Percentiles rank a stretch among this genome's conserved stretches.
These are phyloP conservation scores for Parnassius glacialis DNA, from an alignment of 2,888 invertebrate genomes.

Conservation along the genomic window DNA sequence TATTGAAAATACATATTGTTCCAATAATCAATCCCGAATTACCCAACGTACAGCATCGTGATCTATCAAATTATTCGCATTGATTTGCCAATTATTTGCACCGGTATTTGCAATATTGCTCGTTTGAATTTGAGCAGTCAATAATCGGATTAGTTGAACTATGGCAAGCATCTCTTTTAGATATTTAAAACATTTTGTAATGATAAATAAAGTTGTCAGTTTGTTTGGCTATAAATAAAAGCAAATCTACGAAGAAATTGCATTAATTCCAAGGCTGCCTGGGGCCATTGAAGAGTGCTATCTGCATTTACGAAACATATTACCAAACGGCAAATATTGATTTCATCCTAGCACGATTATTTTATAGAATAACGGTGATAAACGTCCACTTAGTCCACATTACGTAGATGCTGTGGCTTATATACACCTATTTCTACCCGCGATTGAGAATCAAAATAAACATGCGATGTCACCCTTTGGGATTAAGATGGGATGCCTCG, in stretches of 20 bases:
- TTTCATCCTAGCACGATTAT: background rate
- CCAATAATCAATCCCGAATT: background rate
- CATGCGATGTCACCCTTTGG: too few relatives aligned
- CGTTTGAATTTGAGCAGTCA: background rate
- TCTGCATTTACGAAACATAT: slow-evolving; percentile 1
- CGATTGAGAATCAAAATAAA: too few relatives aligned
- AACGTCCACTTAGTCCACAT: too few relatives aligned
- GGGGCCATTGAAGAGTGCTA: slow-evolving; percentile 4
- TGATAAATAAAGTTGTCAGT: too few relatives aligned
- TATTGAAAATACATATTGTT: background rate
- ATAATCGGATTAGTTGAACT: background rate
- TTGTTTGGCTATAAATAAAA: too few relatives aligned
- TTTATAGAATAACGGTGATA: too few relatives aligned
- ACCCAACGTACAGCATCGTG: background rate
- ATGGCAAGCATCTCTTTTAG: background rate
- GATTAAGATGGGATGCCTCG: too few relatives aligned
- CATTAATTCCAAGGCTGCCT: slow-evolving; percentile 14
- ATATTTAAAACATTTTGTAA: background rate
- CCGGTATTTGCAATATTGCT: background rate
- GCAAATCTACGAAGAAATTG: background rate
- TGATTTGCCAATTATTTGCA: slow-evolving; percentile 1
- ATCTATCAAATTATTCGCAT: background rate
- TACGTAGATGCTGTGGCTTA: too few relatives aligned
- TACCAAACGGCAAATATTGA: slow-evolving; percentile 12
- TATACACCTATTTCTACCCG: too few relatives aligned